These are phyloP conservation scores for Clarias pachynema DNA, from an alignment of 2,797 vertebrate genomes.

Conservation along the genomic window DNA sequence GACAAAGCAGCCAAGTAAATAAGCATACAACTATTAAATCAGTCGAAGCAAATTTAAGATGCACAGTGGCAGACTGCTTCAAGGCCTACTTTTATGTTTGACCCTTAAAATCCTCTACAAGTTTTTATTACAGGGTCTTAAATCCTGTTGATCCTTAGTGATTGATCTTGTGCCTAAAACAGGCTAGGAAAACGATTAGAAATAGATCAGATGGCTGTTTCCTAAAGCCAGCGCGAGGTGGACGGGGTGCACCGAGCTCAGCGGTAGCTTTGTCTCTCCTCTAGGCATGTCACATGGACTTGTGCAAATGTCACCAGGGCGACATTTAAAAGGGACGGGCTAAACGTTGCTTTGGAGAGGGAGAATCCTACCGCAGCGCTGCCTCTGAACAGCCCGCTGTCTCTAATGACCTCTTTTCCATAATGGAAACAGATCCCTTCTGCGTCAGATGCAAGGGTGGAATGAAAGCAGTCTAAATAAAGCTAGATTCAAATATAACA, in stretches of 20 bases:
- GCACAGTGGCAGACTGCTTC: background rate
- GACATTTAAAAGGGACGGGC: slow-evolving; percentile 38
- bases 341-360: slow-evolving; percentile 35
- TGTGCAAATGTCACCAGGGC: slow-evolving; percentile 41
- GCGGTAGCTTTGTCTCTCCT: slow-evolving; percentile 4
- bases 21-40: background rate
- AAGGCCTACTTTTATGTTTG: background rate
- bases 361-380: slow-evolving; percentile 11
- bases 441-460: slow-evolving; percentile 32
- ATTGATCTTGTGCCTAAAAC: slow-evolving; percentile 7
- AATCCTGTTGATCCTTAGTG: slow-evolving; percentile 8
- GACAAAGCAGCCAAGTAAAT: background rate
- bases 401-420: slow-evolving; percentile 49
- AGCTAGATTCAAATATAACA: slow-evolving; percentile 41
- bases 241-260: background rate
- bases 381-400: slow-evolving; percentile 2
- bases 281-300: slow-evolving; percentile 26
- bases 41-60: background rate
- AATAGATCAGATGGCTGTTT: slow-evolving; percentile 4
- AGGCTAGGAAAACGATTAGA: background rate
- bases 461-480: slow-evolving; percentile 49
- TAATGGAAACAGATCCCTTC: slow-evolving; percentile 46
- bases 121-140: background rate
- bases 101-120: background rate
- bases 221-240: slow-evolving; percentile 4